These are phyloP conservation scores for Synergus itoensis DNA, from an alignment of 2,888 invertebrate genomes.

Conservation along the genomic window DNA sequence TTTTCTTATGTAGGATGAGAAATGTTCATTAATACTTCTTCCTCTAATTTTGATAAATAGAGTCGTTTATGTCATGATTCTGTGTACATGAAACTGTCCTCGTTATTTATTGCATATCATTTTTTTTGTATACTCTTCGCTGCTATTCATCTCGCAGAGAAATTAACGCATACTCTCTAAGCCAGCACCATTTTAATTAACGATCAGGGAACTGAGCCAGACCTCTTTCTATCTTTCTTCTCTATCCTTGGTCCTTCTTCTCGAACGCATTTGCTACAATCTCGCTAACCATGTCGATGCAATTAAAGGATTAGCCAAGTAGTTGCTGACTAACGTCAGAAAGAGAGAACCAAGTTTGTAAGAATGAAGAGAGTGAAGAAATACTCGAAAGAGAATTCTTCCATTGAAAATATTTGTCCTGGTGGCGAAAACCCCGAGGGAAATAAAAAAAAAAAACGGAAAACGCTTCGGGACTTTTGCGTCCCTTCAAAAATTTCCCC, in stretches of 20 bases:
- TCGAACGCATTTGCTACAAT: conserved; percentile 62
- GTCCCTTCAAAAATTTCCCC: neutral
- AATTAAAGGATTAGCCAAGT: conserved; percentile 73
- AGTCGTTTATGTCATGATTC: neutral
- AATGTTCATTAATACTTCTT: too few species aligned
- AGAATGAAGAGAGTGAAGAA: neutral
- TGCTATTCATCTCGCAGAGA: conserved; percentile 20
- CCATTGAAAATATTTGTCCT: conserved; percentile 44
- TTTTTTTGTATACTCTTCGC: conserved; percentile 31
- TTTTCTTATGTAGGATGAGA: too few species aligned
- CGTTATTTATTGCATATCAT: conserved; percentile 24
- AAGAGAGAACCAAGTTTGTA: neutral
- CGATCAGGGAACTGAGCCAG: conserved; percentile 62
- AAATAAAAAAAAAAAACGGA: conserved; percentile 7
- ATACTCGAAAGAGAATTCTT: conserved; percentile 12
- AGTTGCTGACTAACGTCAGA: conserved; percentile 15
- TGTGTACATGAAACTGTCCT: conserved; percentile 16
- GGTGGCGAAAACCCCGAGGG: conserved; percentile 14
- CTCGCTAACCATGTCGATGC: conserved; percentile 69
- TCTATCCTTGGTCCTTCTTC: neutral
- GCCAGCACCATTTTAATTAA: conserved; percentile 66
- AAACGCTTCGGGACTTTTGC: neutral
- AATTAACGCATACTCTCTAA: conserved; percentile 41
- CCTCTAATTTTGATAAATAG: too few species aligned
- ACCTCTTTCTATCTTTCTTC: conserved; percentile 24